Evolutionary conservation across 2,113 vertebrate genomes (phyloP).

Genomic region (Lepus europaeus): DNA sequence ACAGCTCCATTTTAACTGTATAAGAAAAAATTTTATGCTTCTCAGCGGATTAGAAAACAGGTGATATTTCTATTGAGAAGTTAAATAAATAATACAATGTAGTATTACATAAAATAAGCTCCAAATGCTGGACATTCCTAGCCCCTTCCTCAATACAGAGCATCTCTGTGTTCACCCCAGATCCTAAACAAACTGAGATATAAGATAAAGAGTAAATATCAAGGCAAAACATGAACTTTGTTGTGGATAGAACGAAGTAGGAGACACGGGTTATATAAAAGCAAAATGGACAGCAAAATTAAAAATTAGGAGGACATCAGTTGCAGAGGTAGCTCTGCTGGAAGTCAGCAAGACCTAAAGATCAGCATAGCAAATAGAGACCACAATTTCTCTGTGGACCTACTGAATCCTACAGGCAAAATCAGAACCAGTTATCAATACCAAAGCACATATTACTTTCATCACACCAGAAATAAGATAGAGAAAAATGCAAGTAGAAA

Average conservation of each 20-base stretch:
- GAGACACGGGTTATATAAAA: background rate
- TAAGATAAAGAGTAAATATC: background rate
- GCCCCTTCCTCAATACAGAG: fast-evolving
- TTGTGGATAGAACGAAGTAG: background rate
- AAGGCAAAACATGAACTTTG: background rate
- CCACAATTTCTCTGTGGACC: background rate
- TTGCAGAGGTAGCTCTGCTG: too few relatives aligned
- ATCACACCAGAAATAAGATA: background rate
- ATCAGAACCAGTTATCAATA: background rate
- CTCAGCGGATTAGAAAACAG: background rate
- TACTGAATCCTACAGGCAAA: background rate
- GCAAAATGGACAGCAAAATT: background rate
- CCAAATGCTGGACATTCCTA: background rate
- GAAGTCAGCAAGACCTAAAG: background rate
- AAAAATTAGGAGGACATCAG: background rate
- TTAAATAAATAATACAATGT: background rate
- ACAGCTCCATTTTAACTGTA: background rate
- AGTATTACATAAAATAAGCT: background rate
- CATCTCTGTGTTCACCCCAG: background rate
- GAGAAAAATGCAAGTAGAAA: background rate
- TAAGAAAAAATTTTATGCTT: background rate
- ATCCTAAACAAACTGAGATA: background rate
- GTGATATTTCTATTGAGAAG: background rate
- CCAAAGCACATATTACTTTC: background rate
- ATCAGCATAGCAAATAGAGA: background rate